Conservation (phyloP, 2,113 vertebrate species). For the Ascaphus truei region DNA sequence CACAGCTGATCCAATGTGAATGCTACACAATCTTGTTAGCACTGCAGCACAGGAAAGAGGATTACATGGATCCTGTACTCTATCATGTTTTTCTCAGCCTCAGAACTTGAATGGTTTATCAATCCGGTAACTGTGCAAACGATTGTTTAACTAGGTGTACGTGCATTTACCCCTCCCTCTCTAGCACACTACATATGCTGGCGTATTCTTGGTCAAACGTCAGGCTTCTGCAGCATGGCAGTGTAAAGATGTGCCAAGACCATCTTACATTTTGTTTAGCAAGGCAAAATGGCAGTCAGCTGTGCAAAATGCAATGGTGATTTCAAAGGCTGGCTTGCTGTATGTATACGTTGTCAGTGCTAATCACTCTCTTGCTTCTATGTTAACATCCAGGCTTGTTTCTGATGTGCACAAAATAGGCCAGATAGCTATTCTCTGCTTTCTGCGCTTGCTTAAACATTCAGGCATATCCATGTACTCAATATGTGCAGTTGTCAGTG, state of each 20-base stretch:
- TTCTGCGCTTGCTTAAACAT: not conserved
- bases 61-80: slow-evolving; percentile 35
- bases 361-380: slow-evolving; percentile 8
- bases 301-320: not conserved
- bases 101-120: slow-evolving; percentile 20
- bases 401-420: slow-evolving; percentile 22
- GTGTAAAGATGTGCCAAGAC: slow-evolving; percentile 19
- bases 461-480: not conserved
- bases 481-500: slow-evolving; percentile 1
- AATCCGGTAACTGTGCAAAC: not conserved
- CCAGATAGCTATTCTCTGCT: not conserved
- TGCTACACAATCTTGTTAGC: slow-evolving; percentile 40
- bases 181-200: too few species aligned
- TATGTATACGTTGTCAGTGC: slow-evolving; percentile 17
- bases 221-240: too few species aligned
- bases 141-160: not conserved
- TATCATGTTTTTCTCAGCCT: slow-evolving; percentile 6
- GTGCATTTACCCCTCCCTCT: too few species aligned
- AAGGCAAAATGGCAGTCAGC: slow-evolving; percentile 25
- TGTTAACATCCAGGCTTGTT: slow-evolving; percentile 2
- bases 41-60: slow-evolving; percentile 36
- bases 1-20: slow-evolving; percentile 46
- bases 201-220: too few species aligned
- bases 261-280: slow-evolving; percentile 29
- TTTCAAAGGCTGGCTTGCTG: not conserved